Evolutionary conservation across 2,113 vertebrate species (phyloP), one percentile per base, ranked within the genome.

Genomic region (Psittacula cyanocephala): DNA sequence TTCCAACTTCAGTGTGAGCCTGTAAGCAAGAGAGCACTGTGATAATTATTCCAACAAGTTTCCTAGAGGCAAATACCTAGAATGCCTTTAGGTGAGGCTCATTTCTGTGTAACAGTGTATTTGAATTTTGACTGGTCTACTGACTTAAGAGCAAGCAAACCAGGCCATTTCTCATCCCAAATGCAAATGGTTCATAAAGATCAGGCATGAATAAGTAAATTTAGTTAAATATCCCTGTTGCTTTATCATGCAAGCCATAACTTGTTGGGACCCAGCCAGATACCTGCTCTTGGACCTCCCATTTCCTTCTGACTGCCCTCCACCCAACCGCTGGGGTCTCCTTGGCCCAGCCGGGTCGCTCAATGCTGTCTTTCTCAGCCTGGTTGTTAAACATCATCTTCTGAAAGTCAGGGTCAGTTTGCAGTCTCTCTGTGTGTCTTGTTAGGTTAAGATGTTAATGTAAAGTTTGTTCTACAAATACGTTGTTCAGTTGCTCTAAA

Each of bases 101-200:
- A 0, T 49, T 84, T 29, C 63, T 62, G 5, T 29, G 7, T 59
- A 25, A 46, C 1, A 1, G 8, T 39, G 4, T 11, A 13, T 43
- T 72, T 64, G 33, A 68, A 33, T 83, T 91, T 86, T 87, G 69
- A 68, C 43, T 19, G 11, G 22, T 47, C n/a, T 14, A 1, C 20
- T 84, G 50, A 74, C 7, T 71, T 70, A 18, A 16, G n/a, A 43
- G 24, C 1, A 7, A 47, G 19, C 28, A 24, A 69, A 59, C 52
- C n/a, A 59, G 41, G 23, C 20, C 49, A 2, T 74, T 84, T 81
- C 24, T 93, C 46, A 57, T 84, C 41, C 27, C 41, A 57, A 57
- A n/a, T 81, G 39, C n/a, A 72, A 47, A 22, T 35, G 23, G 27
- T 76, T 91, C 29, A 67, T 35, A 23, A 71, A 4, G 11, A 68